Evolutionary conservation across 2,113 vertebrate genomes (phyloP).

Genomic region (Sardina pilchardus): DNA sequence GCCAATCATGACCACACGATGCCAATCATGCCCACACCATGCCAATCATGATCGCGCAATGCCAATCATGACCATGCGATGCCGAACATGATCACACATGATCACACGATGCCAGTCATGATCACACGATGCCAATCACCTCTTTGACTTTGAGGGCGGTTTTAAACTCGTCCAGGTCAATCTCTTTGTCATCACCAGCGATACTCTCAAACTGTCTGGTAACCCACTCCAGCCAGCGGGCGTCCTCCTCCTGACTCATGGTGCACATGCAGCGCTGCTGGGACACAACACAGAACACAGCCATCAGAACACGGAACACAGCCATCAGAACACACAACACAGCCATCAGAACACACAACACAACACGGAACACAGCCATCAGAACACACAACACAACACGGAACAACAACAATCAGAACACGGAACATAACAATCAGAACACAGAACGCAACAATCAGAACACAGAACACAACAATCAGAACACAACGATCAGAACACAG

Average conservation of each 20-base stretch:
- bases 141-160: slow-evolving; percentile 84
- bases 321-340: too few species aligned
- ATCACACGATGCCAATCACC: slow-evolving; percentile 64
- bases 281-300: slow-evolving; percentile 19
- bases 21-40: slow-evolving; percentile 52
- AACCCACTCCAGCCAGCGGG: slow-evolving; percentile 83
- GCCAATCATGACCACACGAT: slow-evolving; percentile 52
- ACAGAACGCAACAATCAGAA: neutral
- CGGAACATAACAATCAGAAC: too few species aligned
- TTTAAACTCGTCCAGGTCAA: slow-evolving; percentile 81
- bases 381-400: slow-evolving; percentile 11
- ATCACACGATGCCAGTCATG: too few species aligned
- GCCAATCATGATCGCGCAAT: slow-evolving; percentile 52
- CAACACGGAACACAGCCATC: slow-evolving; percentile 3
- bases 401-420: too few species aligned
- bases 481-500: neutral
- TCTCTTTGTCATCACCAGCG: slow-evolving; percentile 79
- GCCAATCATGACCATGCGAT: too few species aligned
- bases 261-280: slow-evolving; percentile 16
- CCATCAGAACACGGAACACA: neutral
- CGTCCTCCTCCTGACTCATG: slow-evolving; percentile 76
- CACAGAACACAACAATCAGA: too few species aligned
- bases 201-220: slow-evolving; percentile 79
- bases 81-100: too few species aligned
- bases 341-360: neutral